phyloP scores from a whole-genome alignment of 2,888 invertebrate species.

The Carpatolechia fugitivella region DNA sequence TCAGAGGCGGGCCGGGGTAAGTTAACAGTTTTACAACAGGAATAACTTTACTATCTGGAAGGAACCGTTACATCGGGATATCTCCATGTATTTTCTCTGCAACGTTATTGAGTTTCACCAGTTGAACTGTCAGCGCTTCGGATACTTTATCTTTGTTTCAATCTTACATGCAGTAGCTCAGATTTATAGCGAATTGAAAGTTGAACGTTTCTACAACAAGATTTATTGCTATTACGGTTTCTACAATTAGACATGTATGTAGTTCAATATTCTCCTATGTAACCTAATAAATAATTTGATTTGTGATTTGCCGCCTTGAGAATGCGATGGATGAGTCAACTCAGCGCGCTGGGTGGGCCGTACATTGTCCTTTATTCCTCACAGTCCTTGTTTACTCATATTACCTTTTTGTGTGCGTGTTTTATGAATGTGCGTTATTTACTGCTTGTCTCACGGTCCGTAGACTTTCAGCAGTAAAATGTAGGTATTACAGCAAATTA shows the following conservation, averaged over 20 bases:
- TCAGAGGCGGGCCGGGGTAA: neutral
- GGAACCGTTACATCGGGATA: neutral
- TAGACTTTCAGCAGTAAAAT: neutral
- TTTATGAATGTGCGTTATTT: conserved; percentile 4
- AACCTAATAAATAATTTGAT: neutral
- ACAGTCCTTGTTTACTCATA: conserved; percentile 1
- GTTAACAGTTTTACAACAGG: neutral
- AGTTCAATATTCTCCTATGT: neutral
- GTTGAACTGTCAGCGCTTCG: conserved; percentile 40
- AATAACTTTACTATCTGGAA: neutral
- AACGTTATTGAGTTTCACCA: conserved; percentile 41
- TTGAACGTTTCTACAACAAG: conserved; percentile 24
- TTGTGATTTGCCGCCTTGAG: conserved; percentile 4
- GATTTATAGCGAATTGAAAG: conserved; percentile 38
- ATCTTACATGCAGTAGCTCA: conserved; percentile 33
- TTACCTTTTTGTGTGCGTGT: conserved; percentile 6
- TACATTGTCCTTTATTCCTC: conserved; percentile 6
- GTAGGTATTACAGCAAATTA: neutral
- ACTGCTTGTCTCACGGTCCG: neutral
- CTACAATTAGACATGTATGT: conserved; percentile 3
- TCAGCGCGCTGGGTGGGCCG: conserved; percentile 1
- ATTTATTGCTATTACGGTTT: conserved; percentile 22
- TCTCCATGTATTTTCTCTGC: conserved; percentile 32
- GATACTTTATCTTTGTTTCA: conserved; percentile 43
- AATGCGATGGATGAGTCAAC: conserved; percentile 7